These are phyloP conservation scores for Yponomeuta plumbellus DNA, from an alignment of 2,888 invertebrate genomes.

Conservation along the genomic window DNA sequence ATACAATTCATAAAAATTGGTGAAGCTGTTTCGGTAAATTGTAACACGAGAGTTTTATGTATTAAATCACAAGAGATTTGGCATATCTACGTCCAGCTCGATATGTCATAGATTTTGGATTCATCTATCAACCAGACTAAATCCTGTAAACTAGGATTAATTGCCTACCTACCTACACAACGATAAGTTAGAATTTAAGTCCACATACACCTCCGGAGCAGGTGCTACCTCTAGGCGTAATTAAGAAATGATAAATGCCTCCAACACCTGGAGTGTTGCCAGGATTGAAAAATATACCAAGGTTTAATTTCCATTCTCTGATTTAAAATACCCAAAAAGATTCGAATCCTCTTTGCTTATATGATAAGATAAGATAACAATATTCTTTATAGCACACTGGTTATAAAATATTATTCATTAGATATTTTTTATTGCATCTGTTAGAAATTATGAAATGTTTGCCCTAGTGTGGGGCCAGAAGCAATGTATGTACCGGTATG, in stretches of 20 bases:
- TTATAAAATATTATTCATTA: not conserved
- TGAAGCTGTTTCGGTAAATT: too few relatives aligned
- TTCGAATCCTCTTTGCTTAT: not conserved
- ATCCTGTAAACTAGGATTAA: not conserved
- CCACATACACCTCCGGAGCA: not conserved
- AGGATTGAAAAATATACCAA: constrained; percentile 12
- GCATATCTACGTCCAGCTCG: too few relatives aligned
- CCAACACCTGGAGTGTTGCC: constrained; percentile 10
- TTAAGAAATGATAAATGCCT: constrained; percentile 15
- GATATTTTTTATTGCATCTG: not conserved
- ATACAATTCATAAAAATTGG: too few relatives aligned
- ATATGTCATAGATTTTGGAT: too few relatives aligned
- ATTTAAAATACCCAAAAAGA: not conserved
- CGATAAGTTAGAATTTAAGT: not conserved
- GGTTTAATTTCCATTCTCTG: not conserved
- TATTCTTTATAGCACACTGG: too few relatives aligned
- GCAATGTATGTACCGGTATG: too few relatives aligned
- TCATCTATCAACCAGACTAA: too few relatives aligned
- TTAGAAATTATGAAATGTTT: not conserved
- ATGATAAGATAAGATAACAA: too few relatives aligned
- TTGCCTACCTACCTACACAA: not conserved
- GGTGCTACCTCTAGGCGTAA: constrained; percentile 14
- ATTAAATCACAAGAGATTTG: too few relatives aligned
- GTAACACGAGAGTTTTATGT: too few relatives aligned
- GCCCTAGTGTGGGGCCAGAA: too few relatives aligned